These are phyloP conservation scores for Clarias gariepinus DNA, from an alignment of 2,113 vertebrate genomes.

Conservation along the genomic window DNA sequence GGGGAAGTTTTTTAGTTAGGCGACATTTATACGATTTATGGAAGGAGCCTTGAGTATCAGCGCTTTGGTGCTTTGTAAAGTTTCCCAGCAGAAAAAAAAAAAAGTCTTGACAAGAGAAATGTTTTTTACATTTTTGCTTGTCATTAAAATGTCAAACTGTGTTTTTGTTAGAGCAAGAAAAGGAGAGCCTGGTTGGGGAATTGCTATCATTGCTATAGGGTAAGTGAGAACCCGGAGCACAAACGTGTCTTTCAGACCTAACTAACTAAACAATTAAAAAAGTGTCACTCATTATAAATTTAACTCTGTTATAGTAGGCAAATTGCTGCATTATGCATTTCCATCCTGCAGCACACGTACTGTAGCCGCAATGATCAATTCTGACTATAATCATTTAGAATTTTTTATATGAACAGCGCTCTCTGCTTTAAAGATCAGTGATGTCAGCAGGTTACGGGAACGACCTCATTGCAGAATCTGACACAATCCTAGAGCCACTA, in stretches of 20 bases:
- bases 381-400: constrained; percentile 57
- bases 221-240: background rate
- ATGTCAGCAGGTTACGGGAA: constrained; percentile 18
- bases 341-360: background rate
- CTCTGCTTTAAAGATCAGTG: constrained; percentile 60
- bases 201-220: background rate
- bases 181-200: background rate
- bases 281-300: background rate
- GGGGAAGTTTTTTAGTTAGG: background rate
- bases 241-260: background rate
- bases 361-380: background rate
- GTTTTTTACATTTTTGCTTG: background rate
- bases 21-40: background rate
- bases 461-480: constrained; percentile 66
- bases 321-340: background rate
- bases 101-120: background rate
- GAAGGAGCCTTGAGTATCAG: background rate
- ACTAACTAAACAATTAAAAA: background rate
- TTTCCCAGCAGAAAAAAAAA: background rate
- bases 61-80: background rate
- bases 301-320: background rate
- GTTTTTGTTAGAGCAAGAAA: background rate
- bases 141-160: background rate
- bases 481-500: constrained; percentile 64
- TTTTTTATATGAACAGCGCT: constrained; percentile 49